Conservation (phyloP, 1,140 invertebrate species). For the Trichonephila clavipes region DNA sequence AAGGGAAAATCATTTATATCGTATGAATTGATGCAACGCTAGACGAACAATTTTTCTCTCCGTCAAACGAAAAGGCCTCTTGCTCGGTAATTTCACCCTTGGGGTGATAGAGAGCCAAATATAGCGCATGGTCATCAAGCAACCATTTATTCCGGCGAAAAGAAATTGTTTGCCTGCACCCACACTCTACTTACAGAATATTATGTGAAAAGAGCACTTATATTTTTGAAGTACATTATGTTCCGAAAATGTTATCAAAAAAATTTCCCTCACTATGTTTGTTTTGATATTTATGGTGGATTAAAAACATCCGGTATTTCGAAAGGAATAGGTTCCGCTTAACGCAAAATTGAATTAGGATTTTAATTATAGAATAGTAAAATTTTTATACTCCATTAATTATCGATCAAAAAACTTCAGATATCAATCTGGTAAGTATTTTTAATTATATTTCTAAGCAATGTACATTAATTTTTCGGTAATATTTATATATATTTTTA, state of each 20-base stretch:
- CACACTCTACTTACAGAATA: constrained; percentile 22
- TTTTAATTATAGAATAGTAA: constrained; percentile 10
- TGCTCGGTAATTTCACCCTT: constrained; percentile 55
- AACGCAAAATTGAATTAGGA: neutral
- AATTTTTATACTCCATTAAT: neutral
- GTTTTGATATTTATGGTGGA: constrained; percentile 18
- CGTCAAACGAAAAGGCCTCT: neutral
- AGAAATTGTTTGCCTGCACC: constrained; percentile 48
- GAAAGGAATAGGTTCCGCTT: neutral
- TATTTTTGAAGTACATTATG: constrained; percentile 26
- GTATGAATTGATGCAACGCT: neutral
- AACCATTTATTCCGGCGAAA: constrained; percentile 60
- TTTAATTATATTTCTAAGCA: neutral
- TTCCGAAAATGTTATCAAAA: constrained; percentile 1
- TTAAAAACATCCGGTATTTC: constrained; percentile 17
- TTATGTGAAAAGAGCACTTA: constrained; percentile 30
- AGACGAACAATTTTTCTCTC: constrained; percentile 4
- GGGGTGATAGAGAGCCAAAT: constrained; percentile 72
- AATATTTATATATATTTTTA: neutral
- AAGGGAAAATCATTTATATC: neutral
- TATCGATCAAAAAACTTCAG: neutral
- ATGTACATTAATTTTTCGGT: neutral
- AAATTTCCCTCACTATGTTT: constrained; percentile 5
- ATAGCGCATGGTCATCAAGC: constrained; percentile 46
- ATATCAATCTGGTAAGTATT: neutral